A percentile compares a stretch with the other conserved stretches of the same genome.
These are phyloP conservation scores for Eucera pruinosa DNA, from an alignment of 2,888 invertebrate genomes.

Conservation along the genomic window DNA sequence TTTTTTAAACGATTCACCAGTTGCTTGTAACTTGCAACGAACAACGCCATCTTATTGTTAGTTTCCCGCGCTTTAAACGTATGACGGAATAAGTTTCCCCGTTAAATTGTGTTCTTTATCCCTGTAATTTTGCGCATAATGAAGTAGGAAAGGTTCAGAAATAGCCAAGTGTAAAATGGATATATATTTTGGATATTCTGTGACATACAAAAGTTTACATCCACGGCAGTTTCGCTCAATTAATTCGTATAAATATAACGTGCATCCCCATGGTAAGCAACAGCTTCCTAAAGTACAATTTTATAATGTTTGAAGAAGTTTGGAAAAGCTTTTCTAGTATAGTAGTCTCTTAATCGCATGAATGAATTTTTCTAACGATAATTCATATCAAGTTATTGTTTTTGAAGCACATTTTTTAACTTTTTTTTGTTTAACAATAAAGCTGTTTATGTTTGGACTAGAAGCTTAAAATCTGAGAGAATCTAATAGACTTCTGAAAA, in stretches of 20 bases:
- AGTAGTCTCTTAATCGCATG: neutral
- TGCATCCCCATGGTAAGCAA: slow-evolving; percentile 3
- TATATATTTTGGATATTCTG: slow-evolving; percentile 40
- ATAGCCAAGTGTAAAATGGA: slow-evolving; percentile 45
- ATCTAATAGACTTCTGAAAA: neutral
- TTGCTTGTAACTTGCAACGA: too few relatives aligned
- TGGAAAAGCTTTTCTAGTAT: neutral
- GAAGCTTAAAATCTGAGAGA: slow-evolving; percentile 4
- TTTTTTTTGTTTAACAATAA: neutral
- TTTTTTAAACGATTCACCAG: too few relatives aligned
- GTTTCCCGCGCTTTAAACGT: neutral
- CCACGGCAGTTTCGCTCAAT: slow-evolving; percentile 17
- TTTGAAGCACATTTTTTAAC: neutral
- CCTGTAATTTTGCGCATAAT: neutral
- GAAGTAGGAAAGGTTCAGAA: neutral
- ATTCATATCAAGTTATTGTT: neutral
- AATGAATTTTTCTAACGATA: neutral
- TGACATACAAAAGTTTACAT: slow-evolving; percentile 47
- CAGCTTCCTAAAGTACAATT: slow-evolving; percentile 8
- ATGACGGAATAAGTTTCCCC: too few relatives aligned
- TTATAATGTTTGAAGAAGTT: slow-evolving; percentile 17
- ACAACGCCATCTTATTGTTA: slow-evolving; percentile 19
- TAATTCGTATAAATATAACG: slow-evolving; percentile 24
- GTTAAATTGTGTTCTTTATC: neutral
- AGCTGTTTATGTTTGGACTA: slow-evolving; percentile 1